Base-by-base conservation (phyloP, 2,797 vertebrate genomes). In the Microctenopoma lineatum region DNA sequence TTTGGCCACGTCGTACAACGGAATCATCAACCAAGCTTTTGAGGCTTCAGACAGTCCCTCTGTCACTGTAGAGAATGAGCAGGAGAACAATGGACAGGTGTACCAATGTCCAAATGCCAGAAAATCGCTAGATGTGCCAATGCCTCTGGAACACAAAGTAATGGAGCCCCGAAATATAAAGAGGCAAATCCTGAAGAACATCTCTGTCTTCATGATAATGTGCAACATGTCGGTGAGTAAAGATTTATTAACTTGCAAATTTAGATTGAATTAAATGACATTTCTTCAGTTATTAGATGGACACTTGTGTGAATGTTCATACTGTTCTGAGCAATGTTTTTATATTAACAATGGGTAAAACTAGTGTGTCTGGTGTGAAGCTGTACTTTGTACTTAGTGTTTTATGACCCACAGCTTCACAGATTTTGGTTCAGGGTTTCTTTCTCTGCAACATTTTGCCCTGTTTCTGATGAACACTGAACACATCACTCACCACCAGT, bases 211-310 rank as follows among this genome's bases (percentile, higher is more conserved):
- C 83, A 85, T 99, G 59, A 95, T 99, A 70, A 94, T 99, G 81
- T 97, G 96, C 90, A 99, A 99, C 73, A 94, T 98, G 83, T 97
- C 97, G 90, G 98, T 99, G 94, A 96, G 95, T 59, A 12, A 34
- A 63, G 0, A 46, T 18, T 15, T 25, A 52, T 2, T 32, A 11
- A 26, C 13, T 2, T 41, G 1, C 26, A 4, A 55, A 59, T 29
- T 3, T 59, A 55, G 14, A 39, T 45, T 8, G 36, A 14, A 56
- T 38, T 0, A 3, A 48, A 46, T 36, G 10, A 45, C 44, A 15
- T 51, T 21, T 60, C 7, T 46, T 21, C n/a, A 10, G n/a, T 18
- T 18, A 3, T 45, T 46, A 46, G 4, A 3, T 18, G 9, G 47
- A 47, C 21, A 27, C 16, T 59, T 10, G 5, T 34, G 5, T 42